Conservation (phyloP, 2,888 invertebrate genomes). For the Rhingia rostrata region DNA sequence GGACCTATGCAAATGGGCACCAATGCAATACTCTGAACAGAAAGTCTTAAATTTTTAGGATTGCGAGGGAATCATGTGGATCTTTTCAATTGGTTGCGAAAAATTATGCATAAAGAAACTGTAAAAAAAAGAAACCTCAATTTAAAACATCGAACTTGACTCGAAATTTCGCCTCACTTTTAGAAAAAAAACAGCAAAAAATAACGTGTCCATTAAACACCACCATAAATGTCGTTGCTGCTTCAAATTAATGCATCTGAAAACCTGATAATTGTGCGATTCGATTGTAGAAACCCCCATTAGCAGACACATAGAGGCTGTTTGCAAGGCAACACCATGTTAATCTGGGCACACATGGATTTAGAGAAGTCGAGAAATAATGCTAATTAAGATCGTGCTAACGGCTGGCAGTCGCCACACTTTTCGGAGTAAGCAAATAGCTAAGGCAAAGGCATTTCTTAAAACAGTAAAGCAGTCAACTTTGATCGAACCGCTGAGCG, state of each 20-base stretch:
- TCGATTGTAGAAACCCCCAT: slow-evolving; percentile 29
- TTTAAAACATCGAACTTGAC: too few species aligned
- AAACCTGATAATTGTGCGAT: slow-evolving; percentile 32
- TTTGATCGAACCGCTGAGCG: slow-evolving; percentile 23
- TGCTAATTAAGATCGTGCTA: slow-evolving; percentile 63
- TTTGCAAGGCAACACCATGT: slow-evolving; percentile 4
- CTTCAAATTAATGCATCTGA: slow-evolving; percentile 44
- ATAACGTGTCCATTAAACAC: neutral
- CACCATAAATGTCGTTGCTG: slow-evolving; percentile 8
- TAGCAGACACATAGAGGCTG: slow-evolving; percentile 23
- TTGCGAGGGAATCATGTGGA: too few species aligned
- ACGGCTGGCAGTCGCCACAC: slow-evolving; percentile 28
- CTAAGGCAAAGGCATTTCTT: slow-evolving; percentile 3
- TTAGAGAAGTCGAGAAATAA: slow-evolving; percentile 47
- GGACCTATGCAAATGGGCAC: too few species aligned
- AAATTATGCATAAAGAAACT: too few species aligned
- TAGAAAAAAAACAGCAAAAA: too few species aligned
- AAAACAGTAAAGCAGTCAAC: neutral
- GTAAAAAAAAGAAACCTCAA: too few species aligned
- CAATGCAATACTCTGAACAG: too few species aligned
- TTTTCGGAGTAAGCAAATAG: slow-evolving; percentile 27
- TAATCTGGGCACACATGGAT: slow-evolving; percentile 22
- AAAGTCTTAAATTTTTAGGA: too few species aligned
- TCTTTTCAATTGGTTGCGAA: too few species aligned
- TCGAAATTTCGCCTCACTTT: too few species aligned